A percentile compares a stretch with the other conserved stretches of the same genome.
Evolutionary conservation across 53 echinoderm and acorn worm genomes (phyloP).

Genomic region (Echinometra lucunter): DNA sequence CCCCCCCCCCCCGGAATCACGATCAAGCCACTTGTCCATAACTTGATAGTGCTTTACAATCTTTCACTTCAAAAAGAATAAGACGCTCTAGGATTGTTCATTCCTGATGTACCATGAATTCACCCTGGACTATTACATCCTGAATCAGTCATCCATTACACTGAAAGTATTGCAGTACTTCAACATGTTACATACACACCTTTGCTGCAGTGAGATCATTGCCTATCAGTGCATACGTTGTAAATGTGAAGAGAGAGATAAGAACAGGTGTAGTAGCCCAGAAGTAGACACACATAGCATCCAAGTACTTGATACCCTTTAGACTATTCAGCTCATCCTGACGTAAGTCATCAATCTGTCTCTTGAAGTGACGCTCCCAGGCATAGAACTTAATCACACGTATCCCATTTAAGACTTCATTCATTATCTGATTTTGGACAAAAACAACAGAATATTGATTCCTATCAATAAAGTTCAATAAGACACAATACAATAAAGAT

Average conservation of each 20-base stretch:
- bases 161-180: no score
- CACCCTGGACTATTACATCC: no score
- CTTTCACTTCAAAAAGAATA: no score
- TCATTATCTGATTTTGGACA: constrained; percentile 83
- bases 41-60: no score
- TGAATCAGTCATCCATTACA: no score
- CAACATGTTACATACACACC: constrained; percentile 64
- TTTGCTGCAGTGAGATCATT: constrained; percentile 93
- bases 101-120: no score
- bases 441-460: not conserved
- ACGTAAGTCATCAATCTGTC: constrained; percentile 77
- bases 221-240: constrained; percentile 86
- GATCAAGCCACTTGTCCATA: no score
- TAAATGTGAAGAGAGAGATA: constrained; percentile 91
- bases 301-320: constrained; percentile 94
- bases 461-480: no score
- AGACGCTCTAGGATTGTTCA: no score
- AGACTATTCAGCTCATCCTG: constrained; percentile 84
- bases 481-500: not conserved
- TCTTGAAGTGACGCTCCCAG: constrained; percentile 92
- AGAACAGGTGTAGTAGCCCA: constrained; percentile 98
- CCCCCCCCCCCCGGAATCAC: no score
- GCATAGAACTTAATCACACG: constrained; percentile 98
- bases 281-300: constrained; percentile 99
- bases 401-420: constrained; percentile 91